phyloP scores from a whole-genome alignment of 2,113 vertebrate species.

The Xiphophorus hellerii region DNA sequence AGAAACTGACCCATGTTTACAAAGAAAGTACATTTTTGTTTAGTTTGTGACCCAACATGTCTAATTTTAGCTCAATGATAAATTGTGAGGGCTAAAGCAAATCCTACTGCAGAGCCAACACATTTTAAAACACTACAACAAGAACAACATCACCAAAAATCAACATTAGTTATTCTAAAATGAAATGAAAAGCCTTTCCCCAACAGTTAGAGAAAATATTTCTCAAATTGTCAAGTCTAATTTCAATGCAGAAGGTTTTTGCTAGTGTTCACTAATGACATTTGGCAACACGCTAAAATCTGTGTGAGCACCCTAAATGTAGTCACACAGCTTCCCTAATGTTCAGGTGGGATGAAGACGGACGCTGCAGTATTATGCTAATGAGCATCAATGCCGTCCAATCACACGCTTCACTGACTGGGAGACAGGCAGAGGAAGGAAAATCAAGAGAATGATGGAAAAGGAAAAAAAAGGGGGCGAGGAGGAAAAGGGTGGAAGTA shows the following conservation, averaged over 20 bases:
- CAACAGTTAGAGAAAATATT: constrained; percentile 1
- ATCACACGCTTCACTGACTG: constrained; percentile 65
- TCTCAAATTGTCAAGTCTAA: constrained; percentile 23
- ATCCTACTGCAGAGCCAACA: not conserved
- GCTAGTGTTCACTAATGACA: constrained; percentile 35
- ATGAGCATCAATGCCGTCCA: constrained; percentile 64
- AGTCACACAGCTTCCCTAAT: constrained; percentile 41
- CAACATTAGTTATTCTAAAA: constrained; percentile 17
- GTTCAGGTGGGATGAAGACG: constrained; percentile 47
- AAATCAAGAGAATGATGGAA: constrained; percentile 21
- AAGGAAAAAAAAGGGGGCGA: not conserved
- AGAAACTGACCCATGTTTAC: not conserved
- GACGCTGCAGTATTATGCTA: constrained; percentile 60
- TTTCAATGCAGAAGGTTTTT: constrained; percentile 26
- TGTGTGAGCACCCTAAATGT: constrained; percentile 16
- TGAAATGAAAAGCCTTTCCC: constrained; percentile 20
- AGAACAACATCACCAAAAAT: not conserved
- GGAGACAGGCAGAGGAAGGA: constrained; percentile 48
- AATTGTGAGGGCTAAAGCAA: not conserved
- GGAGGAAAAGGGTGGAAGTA: constrained; percentile 7
- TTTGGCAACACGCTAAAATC: constrained; percentile 42
- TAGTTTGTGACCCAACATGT: not conserved
- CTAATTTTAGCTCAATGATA: not conserved
- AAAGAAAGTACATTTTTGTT: not conserved
- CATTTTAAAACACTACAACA: not conserved